Evolutionary conservation across 64 coral and sea anemone genomes (phyloP), one percentile per base, ranked within the genome.

Genomic region (Pocillopora damicornis): DNA sequence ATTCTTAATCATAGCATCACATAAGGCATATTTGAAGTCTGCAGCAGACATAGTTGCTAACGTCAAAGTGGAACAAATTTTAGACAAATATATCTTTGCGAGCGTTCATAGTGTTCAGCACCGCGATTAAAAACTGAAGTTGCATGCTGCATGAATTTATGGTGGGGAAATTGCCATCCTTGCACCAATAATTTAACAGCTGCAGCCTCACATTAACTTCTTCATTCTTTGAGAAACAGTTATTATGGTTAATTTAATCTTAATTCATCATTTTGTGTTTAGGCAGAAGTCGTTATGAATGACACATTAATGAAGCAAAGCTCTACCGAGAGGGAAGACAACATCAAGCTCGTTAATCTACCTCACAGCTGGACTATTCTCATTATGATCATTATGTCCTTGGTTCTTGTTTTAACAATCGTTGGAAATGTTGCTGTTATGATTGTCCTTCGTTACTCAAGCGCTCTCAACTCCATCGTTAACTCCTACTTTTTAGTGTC

Each of bases 401-500:
- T 79, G 7, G 75, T 78, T 69, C 42, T 87, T 11, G 26, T 91
- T 35, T 74, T 86, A 22, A 91, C 90, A 15, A 13, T 91, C 20
- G 62, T 91, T 73, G 90, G 90, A 17, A 91, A 91, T 56, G 16
- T 73, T 45, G 73, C 75, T 5, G 90, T 91, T 8, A 87, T 91
- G 14, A 45, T 79, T 37, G 90, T 91, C 10, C 65, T 86, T 20
- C 23, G 51, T 45, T 36, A 64, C 59, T 86, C 81, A 42, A 85
- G 61, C 61, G 75, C 79, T 15, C 74, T 91, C 11, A 77, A 60
- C 15, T 79, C 82, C 12, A 35, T 76, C 11, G 88, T 90, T 5
- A 94, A 94, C 16, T 87, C 89, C 12, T 73, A 86, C 38, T 90
- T 94, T 61, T 77, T 94, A 14, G 18, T 94, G 11, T 89, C 87